Evolutionary conservation across 2,113 vertebrate genomes (phyloP), one percentile per base, ranked within the genome.

Genomic region (Corythoichthys intestinalis): DNA sequence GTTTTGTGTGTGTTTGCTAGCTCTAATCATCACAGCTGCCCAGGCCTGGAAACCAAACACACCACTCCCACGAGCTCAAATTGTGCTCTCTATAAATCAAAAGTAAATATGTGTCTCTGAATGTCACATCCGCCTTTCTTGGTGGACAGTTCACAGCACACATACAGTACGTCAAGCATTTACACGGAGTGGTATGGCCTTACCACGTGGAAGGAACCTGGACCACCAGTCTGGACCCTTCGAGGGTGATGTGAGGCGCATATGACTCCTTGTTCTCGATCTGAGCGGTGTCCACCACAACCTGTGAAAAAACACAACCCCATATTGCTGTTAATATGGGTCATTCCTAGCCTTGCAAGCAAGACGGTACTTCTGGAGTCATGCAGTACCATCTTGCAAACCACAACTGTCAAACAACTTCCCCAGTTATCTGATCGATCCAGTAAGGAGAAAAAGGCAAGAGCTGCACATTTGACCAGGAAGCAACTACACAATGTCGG

Each of bases 161-260:
- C 11, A 11, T 17, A 62, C 17, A 44, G 3, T 17, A 61, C 5
- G 9, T 62, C 39, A 20, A 44, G 15, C 9, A n/a, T 4, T 61
- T 61, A 60, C 37, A 39, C 1, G 7, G 8, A 38, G 8, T 10
- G 44, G 15, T 14, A 11, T 67, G 14, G 54, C 75, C 91, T 89
- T 92, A 99, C 97, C 97, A 99, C 73, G 97, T 99, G 64, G 97
- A 99, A 1, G 97, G 97, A 75, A 99, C 97, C 89, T 99, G 97
- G 80, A 99, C 95, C 80, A 99, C 93, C 41, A 99, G 93, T 83
- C 90, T 95, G 75, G 94, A 93, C 66, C 96, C 96, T 91, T 99
- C 97, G 79, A 98, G 89, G 85, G 94, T 96, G 84, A 99, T 98
- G 80, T 99, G 97, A 47, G 97, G 97, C 66, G 97, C 97, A 4